Percentiles rank a stretch among this genome's conserved stretches.
Evolutionary conservation across 2,797 vertebrate species (phyloP).

Genomic region (Paramormyrops hopkinsi): DNA sequence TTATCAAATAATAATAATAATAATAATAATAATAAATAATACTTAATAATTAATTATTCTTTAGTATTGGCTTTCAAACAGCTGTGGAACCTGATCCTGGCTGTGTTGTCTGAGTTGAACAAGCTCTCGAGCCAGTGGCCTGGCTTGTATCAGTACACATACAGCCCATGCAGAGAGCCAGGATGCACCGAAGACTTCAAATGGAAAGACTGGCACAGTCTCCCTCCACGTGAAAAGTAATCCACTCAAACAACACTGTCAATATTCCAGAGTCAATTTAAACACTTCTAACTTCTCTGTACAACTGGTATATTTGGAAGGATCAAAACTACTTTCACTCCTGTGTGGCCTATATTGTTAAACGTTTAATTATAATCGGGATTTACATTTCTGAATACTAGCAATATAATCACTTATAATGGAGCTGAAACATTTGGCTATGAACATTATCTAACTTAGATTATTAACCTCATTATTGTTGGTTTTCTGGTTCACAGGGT

Average conservation of each 20-base stretch:
- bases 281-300: neutral
- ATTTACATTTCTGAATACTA: neutral
- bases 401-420: neutral
- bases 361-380: neutral
- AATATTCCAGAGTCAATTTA: neutral
- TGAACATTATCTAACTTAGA: neutral
- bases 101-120: constrained; percentile 46
- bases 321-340: neutral
- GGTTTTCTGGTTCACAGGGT: constrained; percentile 35
- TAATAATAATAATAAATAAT: neutral
- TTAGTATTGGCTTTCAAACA: neutral
- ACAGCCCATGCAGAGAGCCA: constrained; percentile 50
- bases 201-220: constrained; percentile 56
- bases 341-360: neutral
- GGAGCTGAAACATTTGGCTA: neutral
- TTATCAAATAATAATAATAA: neutral
- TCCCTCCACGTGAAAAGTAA: constrained; percentile 23
- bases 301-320: neutral
- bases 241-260: constrained; percentile 32
- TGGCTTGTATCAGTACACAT: constrained; percentile 52
- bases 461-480: neutral
- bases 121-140: constrained; percentile 58
- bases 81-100: constrained; percentile 57
- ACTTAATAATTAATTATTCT: neutral
- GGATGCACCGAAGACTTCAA: constrained; percentile 49